Evolutionary conservation across 2,797 vertebrate species (phyloP), one percentile per base, ranked within the genome.

Genomic region (Aratinga solstitialis): DNA sequence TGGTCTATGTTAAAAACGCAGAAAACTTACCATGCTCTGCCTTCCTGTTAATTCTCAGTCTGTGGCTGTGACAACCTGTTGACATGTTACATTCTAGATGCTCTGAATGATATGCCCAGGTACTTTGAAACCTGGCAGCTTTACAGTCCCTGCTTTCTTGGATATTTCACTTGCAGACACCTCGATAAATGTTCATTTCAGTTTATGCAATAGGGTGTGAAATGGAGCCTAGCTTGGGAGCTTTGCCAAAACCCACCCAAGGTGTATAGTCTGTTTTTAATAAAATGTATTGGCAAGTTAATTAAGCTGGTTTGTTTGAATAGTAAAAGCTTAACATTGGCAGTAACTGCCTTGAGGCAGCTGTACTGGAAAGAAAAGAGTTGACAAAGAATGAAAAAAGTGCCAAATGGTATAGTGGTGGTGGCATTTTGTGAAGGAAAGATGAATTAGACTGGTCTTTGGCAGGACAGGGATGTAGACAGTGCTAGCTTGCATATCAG

Each of bases 91-190:
- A 47, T 48, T 89, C 56, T 94, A 80, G 45, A 23, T 75, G 50
- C 87, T 83, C 50, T 2, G 2, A 51, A 50, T 77, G 13, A 22
- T 65, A 58, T 62, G 59, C 50, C 26, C 81, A 95, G 90, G 92
- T 95, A 56, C 84, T 94, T 53, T 74, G 65, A 89, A 61, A 92
- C 32, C 61, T 95, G 90, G 24, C 81, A 93, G 42, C 68, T 83
- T 90, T 89, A 42, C 42, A 93, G 32, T 63, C 65, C 45, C 34
- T 83, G 45, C 34, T 87, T 85, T 65, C 78, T 85, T 91, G 50
- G 53, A 24, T 85, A 62, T 75, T 93, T 95, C 72, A 61, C 50
- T 86, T 69, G 20, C 40, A 89, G 63, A 23, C 59, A 84, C 72
- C 56, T 92, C 58, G 85, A 68, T 85, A 91, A 95, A 90, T 71